Conservation (phyloP, 2,888 invertebrate species). For the Fissipunctia ypsillon region DNA sequence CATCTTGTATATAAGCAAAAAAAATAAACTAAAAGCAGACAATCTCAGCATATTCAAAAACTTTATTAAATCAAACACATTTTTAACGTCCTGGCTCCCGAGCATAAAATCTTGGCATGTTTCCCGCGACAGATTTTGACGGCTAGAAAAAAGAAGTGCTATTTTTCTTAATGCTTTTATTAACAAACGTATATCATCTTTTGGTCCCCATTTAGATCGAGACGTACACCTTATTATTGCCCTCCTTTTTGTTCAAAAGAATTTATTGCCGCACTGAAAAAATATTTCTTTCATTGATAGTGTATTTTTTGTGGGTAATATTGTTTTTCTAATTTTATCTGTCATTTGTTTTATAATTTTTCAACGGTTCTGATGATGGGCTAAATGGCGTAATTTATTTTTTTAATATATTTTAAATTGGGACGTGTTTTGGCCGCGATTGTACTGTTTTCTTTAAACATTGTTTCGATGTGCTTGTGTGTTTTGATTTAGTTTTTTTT, state of each 20-base stretch:
- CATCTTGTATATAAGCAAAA: not conserved
- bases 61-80: conserved; percentile 28
- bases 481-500: conserved; percentile 5
- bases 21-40: not conserved
- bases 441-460: conserved; percentile 20
- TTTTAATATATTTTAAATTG: conserved; percentile 24
- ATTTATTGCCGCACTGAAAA: conserved; percentile 51
- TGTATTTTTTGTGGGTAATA: conserved; percentile 6
- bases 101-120: conserved; percentile 68
- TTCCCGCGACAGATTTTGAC: conserved; percentile 68
- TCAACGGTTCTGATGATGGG: conserved; percentile 37
- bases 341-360: conserved; percentile 47
- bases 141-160: conserved; percentile 66
- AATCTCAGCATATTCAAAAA: conserved; percentile 17
- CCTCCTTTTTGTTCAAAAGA: conserved; percentile 46
- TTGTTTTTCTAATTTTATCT: conserved; percentile 36
- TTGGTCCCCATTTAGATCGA: conserved; percentile 59
- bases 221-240: conserved; percentile 61
- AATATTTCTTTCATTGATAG: conserved; percentile 37
- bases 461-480: conserved; percentile 4
- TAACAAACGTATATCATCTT: conserved; percentile 73
- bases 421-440: not conserved
- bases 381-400: conserved; percentile 35
- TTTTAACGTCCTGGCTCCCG: conserved; percentile 53
- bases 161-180: conserved; percentile 76